These are phyloP conservation scores for Branchellion lobata DNA, from an alignment of 2,888 invertebrate genomes.

Conservation along the genomic window DNA sequence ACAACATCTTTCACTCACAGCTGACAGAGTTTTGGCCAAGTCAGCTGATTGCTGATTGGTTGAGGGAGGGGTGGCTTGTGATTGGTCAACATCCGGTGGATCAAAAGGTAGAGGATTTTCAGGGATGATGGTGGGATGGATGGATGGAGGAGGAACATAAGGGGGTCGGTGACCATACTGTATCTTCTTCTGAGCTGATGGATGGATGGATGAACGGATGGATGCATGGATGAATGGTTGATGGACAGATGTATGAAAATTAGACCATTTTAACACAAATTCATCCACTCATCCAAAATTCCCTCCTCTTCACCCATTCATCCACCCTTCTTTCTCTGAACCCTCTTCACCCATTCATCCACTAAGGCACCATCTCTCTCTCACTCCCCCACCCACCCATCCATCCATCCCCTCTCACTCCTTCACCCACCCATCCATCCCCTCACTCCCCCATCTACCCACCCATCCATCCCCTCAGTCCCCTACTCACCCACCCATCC, in stretches of 20 bases:
- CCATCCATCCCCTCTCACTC: too few relatives aligned
- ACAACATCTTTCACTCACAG: constrained; percentile 26
- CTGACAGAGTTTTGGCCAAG: neutral
- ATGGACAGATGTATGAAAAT: neutral
- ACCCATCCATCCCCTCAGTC: too few relatives aligned
- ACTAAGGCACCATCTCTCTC: too few relatives aligned
- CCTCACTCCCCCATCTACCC: too few relatives aligned
- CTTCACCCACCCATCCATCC: too few relatives aligned
- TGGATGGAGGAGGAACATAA: neutral
- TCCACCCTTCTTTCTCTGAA: too few relatives aligned
- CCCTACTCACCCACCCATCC: too few relatives aligned
- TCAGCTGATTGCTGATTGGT: constrained; percentile 8
- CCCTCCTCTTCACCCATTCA: too few relatives aligned
- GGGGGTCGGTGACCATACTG: constrained; percentile 53
- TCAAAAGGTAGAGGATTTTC: constrained; percentile 26
- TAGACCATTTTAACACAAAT: neutral
- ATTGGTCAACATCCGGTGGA: neutral
- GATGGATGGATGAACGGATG: constrained; percentile 35
- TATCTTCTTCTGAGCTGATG: constrained; percentile 58
- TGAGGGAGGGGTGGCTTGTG: constrained; percentile 1
- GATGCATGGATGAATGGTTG: constrained; percentile 6
- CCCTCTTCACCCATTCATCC: too few relatives aligned
- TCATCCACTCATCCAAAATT: too few relatives aligned
- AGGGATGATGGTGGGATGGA: constrained; percentile 30
- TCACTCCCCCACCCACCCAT: too few relatives aligned